phyloP scores from a whole-genome alignment of 1,140 invertebrate genomes.

The Penaeus japonicus region DNA sequence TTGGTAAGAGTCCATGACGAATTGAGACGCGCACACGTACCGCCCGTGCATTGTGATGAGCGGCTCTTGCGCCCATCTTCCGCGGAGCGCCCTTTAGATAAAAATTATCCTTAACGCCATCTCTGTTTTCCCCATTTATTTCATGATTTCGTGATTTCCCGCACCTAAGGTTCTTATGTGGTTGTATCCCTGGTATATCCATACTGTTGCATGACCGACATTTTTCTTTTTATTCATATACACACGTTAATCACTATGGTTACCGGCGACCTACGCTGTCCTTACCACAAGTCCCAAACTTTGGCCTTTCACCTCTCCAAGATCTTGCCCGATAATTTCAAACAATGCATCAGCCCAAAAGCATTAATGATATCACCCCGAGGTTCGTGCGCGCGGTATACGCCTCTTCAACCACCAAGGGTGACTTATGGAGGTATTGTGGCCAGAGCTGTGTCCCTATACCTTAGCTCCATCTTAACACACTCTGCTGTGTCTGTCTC shows the following conservation, averaged over 20 bases:
- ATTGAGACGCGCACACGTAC: slow-evolving; percentile 36
- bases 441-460: not conserved
- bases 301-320: not conserved
- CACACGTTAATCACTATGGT: not conserved
- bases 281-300: not conserved
- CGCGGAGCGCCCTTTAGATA: not conserved
- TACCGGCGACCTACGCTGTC: not conserved
- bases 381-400: not conserved
- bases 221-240: not conserved
- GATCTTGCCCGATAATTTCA: slow-evolving; percentile 18
- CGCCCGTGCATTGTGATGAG: not conserved
- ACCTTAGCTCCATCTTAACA: too few relatives aligned
- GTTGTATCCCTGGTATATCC: not conserved
- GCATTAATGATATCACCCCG: slow-evolving; percentile 21
- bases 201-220: not conserved
- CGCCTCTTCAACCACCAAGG: slow-evolving; percentile 7
- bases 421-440: slow-evolving; percentile 54
- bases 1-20: slow-evolving; percentile 33
- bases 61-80: not conserved
- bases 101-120: not conserved
- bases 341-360: slow-evolving; percentile 12
- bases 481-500: too few relatives aligned
- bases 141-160: not conserved
- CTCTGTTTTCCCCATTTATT: slow-evolving; percentile 11
- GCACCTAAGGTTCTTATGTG: not conserved